Percentiles rank a stretch among this genome's conserved stretches.
phyloP scores from a whole-genome alignment of 2,113 vertebrate species.

The Hystrix brachyura region DNA sequence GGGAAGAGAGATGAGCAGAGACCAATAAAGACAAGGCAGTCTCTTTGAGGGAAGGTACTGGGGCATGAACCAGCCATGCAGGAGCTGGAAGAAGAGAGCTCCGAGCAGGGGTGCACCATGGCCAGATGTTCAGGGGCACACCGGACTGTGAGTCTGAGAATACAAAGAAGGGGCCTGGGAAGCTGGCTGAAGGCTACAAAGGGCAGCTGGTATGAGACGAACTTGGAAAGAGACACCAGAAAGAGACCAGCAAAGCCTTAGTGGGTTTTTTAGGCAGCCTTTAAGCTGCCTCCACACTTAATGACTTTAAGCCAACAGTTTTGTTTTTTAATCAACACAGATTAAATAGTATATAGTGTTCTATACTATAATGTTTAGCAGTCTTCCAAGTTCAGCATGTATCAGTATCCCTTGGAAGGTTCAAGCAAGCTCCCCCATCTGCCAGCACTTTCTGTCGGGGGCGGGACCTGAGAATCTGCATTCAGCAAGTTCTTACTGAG shows the following conservation, averaged over 20 bases:
- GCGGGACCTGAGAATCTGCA: background rate
- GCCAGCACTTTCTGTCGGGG: background rate
- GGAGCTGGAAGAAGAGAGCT: background rate
- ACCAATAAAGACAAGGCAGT: background rate
- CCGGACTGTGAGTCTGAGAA: background rate
- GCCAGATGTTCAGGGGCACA: background rate
- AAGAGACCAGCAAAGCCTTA: background rate
- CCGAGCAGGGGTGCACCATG: fast-evolving
- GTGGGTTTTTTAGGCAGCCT: background rate
- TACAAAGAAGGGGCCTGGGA: background rate
- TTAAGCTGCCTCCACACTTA: background rate
- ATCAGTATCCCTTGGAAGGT: background rate
- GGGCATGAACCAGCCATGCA: fast-evolving
- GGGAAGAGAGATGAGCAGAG: background rate
- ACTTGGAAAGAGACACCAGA: background rate
- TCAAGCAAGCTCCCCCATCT: background rate
- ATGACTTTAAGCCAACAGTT: background rate
- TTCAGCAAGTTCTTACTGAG: background rate
- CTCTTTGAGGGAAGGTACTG: background rate
- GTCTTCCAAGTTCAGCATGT: background rate
- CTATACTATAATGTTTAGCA: background rate
- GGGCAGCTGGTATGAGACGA: background rate
- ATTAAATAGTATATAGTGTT: background rate
- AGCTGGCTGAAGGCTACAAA: too few species aligned
- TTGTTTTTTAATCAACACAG: background rate